Base-by-base conservation (phyloP, 2,888 invertebrate genomes). In the Dryomyza anilis region DNA sequence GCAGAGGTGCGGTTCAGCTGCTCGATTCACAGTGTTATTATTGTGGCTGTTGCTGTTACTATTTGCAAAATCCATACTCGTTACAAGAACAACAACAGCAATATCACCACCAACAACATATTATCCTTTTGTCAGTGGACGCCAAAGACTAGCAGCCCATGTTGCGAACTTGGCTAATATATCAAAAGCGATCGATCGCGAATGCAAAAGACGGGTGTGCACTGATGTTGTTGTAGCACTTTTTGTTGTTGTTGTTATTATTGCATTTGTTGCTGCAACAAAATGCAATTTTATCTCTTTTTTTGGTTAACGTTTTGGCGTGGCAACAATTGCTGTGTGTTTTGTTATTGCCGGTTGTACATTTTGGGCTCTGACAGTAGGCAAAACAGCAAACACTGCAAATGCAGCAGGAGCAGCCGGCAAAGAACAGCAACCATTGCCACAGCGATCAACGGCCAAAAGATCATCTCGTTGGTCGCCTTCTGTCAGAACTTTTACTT, bases 261-360 rank as follows among this genome's bases (percentile, higher is more conserved):
- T 68, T 27, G 29, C 57, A 14, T 21, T 10, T 23, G 48, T n/a
- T 29, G 23, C 12, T 29, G 27, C 48, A 30, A 29, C 58, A 27
- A n/a, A 58, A 46, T 19, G 61, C 50, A 29, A 21, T 59, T 59
- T 60, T 78, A 78, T 78, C 78, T 76, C 77, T 73, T 74, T 76
- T 74, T 74, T 75, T 76, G 72, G 71, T 71, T 73, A 71, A 70
- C 71, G 71, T 68, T 67, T 71, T 73, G 50, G 55, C 64, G 58
- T 53, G 48, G 65, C n/a, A 65, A 62, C 33, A 67, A 58, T 60
- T 70, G 67, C 67, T 65, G 67, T 27, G 14, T 39, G 14, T 59
- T 55, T 50, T 72, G 68, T 65, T 67, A 67, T 63, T 69, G 65
- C 57, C 63, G 65, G 65, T 69, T 68, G 68, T 64, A 65, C 60